Percentiles rank a stretch among this genome's conserved stretches.
phyloP scores from a whole-genome alignment of 2,797 vertebrate species.

The Otolemur crassicaudatus region DNA sequence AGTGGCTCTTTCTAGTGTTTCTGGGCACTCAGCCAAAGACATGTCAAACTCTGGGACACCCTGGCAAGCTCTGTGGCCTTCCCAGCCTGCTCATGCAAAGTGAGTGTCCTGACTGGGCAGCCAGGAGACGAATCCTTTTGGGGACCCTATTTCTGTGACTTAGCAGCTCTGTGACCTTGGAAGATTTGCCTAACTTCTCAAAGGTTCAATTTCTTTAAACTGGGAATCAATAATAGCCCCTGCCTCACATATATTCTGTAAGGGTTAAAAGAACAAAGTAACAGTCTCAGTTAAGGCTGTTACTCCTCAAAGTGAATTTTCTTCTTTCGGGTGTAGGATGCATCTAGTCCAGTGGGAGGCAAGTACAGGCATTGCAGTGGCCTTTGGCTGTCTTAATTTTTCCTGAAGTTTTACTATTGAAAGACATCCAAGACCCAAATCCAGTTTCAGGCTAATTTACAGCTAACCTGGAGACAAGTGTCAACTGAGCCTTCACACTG shows the following conservation, averaged over 20 bases:
- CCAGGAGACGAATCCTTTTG: background rate
- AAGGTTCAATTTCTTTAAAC: background rate
- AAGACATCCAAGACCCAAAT: background rate
- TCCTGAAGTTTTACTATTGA: background rate
- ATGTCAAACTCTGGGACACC: background rate
- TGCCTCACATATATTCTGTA: background rate
- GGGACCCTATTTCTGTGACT: background rate
- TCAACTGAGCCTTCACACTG: background rate
- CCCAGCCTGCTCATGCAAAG: background rate
- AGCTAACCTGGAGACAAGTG: background rate
- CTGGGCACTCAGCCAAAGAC: background rate
- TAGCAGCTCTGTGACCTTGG: background rate
- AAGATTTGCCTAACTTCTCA: background rate
- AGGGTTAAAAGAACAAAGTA: background rate
- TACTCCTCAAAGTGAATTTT: background rate
- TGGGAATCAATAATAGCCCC: background rate
- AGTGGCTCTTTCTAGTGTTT: background rate
- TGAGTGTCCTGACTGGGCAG: background rate
- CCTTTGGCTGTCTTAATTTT: background rate
- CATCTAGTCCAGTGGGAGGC: background rate
- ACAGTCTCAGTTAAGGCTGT: background rate
- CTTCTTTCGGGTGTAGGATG: fast-evolving
- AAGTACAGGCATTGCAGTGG: background rate
- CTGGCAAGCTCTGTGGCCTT: background rate
- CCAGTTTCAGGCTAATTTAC: background rate